These are phyloP conservation scores for Pipistrellus kuhlii DNA, from an alignment of 2,797 vertebrate species.

Conservation along the genomic window DNA sequence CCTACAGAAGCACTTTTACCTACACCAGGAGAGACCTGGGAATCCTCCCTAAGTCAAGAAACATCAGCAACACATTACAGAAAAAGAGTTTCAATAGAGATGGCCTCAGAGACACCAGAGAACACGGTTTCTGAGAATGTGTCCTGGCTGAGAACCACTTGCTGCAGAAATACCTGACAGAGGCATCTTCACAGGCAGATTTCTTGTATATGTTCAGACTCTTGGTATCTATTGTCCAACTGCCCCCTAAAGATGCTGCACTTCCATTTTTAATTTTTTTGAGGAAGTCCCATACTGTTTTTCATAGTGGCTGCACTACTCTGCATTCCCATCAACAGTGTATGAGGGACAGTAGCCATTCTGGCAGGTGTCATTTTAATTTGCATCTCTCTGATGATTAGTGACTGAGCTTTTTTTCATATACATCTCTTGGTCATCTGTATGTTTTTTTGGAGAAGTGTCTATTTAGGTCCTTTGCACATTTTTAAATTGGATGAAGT, in stretches of 20 bases:
- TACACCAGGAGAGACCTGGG: not conserved
- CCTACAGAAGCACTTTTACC: constrained; percentile 12
- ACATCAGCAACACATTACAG: not conserved
- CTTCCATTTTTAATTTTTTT: not conserved
- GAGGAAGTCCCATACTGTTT: too few relatives aligned
- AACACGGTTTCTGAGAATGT: not conserved
- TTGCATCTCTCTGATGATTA: too few relatives aligned
- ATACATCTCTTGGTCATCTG: too few relatives aligned
- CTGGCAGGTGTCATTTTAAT: too few relatives aligned
- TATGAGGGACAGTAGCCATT: too few relatives aligned
- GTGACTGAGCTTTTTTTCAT: too few relatives aligned
- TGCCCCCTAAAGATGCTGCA: not conserved
- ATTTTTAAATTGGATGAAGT: too few relatives aligned
- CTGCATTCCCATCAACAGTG: too few relatives aligned
- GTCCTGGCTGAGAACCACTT: not conserved
- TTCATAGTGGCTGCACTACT: too few relatives aligned
- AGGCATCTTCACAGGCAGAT: not conserved
- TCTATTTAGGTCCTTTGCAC: too few relatives aligned
- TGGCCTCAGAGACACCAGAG: not conserved
- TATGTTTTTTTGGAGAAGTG: too few relatives aligned
- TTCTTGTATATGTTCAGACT: not conserved
- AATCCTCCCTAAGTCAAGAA: not conserved
- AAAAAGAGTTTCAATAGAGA: not conserved
- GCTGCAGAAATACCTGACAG: not conserved
- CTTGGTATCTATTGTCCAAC: not conserved